Conservation (phyloP, 2,797 vertebrate species). For the Aldrovandia affinis region DNA sequence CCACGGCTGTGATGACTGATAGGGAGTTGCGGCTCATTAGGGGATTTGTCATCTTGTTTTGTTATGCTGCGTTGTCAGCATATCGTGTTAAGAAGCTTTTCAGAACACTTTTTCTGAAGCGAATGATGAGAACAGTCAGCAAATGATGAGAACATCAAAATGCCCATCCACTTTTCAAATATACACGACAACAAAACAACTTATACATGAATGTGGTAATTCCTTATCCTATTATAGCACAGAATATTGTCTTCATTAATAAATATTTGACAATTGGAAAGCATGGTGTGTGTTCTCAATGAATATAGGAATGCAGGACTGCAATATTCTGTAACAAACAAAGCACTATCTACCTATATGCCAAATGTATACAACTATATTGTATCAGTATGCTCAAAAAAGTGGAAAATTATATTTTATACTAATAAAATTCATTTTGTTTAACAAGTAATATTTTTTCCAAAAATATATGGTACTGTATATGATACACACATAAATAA, state of each 20-base stretch:
- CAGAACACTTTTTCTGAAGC: background rate
- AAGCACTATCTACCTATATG: too few species aligned
- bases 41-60: background rate
- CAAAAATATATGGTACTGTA: too few species aligned
- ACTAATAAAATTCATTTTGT: too few species aligned
- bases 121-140: background rate
- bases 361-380: too few species aligned
- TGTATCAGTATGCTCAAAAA: too few species aligned
- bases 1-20: constrained; percentile 14
- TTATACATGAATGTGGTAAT: background rate
- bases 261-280: background rate
- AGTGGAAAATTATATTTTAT: too few species aligned
- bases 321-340: too few species aligned
- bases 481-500: too few species aligned
- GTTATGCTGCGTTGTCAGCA: background rate
- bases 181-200: background rate
- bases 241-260: background rate
- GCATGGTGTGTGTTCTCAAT: background rate
- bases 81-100: background rate
- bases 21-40: background rate
- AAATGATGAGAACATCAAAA: background rate
- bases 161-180: background rate
- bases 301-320: too few species aligned
- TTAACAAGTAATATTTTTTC: too few species aligned
- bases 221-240: background rate